Base-by-base conservation (phyloP, 2,888 invertebrate species). In the Endotricha flammealis region DNA sequence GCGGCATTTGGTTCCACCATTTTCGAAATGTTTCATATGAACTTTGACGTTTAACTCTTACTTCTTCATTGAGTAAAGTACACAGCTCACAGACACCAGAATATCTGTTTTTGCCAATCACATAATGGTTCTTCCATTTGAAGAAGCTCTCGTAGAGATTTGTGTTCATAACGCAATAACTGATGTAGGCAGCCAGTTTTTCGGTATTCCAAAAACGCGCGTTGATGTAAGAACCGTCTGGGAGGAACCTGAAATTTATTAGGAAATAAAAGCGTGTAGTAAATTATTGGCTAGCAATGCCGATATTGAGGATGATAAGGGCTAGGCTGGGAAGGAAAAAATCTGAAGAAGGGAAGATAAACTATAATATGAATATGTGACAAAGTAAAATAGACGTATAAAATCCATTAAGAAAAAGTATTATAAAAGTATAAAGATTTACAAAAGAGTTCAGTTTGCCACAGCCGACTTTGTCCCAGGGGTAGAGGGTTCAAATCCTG, bases 171-270 rank as follows among this genome's bases (percentile, higher is more conserved):
- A 75, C 64, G 0, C 50, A 53, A 29, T 72, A 66, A 2, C 57
- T 48, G 0, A 82, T 38, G 1, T 59, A 44, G 0, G 63, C 57
- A 0, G 70, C 71, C 0, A 81, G 39, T 11, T 51, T 51, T 1
- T 72, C 63, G 0, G 58, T 45, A 0, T 49, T 38, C 2, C 40
- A 47, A 3, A 43, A 38, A 0, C 47, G 46, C 1, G 57, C 64
- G 32, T 74, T 61, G 3, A 82, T 61, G 42, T 79, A 83, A 0
- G 83, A 82, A 1, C 67, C 67, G 0, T 62, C 51, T 3, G 82
- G 83, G 0, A 83, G 66, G 32, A 80, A 83, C 17, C 83, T 83
- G 69, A 0, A 60, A 63, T n/a, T n/a, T n/a, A n/a, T n/a, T n/a
- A n/a, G n/a, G n/a, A n/a, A n/a, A n/a, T n/a, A n/a, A n/a, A n/a